Percentiles rank a stretch among this genome's conserved stretches.
These are phyloP conservation scores for Scaeva pyrastri DNA, from an alignment of 2,888 invertebrate species.

Conservation along the genomic window DNA sequence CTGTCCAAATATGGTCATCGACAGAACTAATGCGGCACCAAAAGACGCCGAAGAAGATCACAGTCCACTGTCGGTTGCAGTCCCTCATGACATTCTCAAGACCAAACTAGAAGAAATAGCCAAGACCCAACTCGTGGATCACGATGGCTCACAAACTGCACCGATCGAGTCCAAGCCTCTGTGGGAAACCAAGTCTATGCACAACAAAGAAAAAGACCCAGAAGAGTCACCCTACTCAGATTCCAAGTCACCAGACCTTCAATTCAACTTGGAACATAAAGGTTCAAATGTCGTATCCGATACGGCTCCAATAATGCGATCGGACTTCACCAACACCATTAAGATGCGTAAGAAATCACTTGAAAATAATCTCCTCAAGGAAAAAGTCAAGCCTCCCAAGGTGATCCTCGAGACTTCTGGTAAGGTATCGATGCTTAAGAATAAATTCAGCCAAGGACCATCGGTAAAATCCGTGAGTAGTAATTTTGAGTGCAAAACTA, in stretches of 20 bases:
- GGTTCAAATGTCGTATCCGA: conserved; percentile 65
- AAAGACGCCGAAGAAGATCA: conserved; percentile 67
- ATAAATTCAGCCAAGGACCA: conserved; percentile 79
- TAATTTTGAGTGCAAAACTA: conserved; percentile 69
- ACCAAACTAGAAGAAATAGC: conserved; percentile 82
- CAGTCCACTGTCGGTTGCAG: conserved; percentile 78
- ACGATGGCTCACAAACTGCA: conserved; percentile 47
- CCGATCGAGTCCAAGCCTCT: not conserved
- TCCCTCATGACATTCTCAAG: conserved; percentile 80
- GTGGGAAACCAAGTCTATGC: conserved; percentile 6
- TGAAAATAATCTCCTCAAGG: conserved; percentile 81
- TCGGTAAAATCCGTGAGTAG: conserved; percentile 63
- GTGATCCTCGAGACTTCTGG: conserved; percentile 79
- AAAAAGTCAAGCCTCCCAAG: conserved; percentile 80
- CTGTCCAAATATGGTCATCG: conserved; percentile 59
- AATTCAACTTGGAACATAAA: conserved; percentile 38
- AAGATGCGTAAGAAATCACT: conserved; percentile 83
- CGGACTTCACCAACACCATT: conserved; percentile 83
- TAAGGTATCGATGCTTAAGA: conserved; percentile 83
- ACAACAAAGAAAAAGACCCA: not conserved
- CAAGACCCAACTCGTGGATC: conserved; percentile 75
- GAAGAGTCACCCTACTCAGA: conserved; percentile 23
- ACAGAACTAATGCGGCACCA: conserved; percentile 34
- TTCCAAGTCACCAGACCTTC: conserved; percentile 40
- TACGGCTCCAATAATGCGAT: conserved; percentile 81